Base-by-base conservation (phyloP, 2,888 invertebrate species). In the Catonia carolina region DNA sequence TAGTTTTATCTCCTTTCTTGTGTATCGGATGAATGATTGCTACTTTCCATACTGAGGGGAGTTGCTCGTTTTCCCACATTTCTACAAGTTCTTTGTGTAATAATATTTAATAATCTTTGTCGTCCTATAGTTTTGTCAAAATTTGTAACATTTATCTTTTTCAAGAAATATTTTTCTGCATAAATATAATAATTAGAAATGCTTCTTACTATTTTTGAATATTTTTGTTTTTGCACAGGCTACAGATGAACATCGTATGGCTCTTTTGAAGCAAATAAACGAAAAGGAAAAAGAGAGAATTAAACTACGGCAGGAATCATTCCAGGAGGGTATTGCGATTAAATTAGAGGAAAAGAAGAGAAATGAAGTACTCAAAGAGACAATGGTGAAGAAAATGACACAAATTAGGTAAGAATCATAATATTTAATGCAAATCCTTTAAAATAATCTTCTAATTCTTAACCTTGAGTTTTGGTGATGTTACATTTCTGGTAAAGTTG, bases 241-340 rank as follows among this genome's bases (percentile, higher is more conserved):
- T 41, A 64, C 61, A 22, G 63, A 66, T 41, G 68, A 74, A 18
- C 81, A 85, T 63, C 76, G 84, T 1, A 78, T 76, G 57, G 82
- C 78, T 64, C 79, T 86, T 49, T 75, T 86, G 70, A 80, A 71
- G 81, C 64, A 74, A 67, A 74, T 86, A 48, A 82, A 84, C 66
- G 80, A 84, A 61, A 86, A 84, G 64, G 85, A 86, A 68, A 75
- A 77, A 6, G 78, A 82, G 60, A 77, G 80, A 73, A 82, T 82
- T 15, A 77, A 78, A 37, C 67, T 76, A 10, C 77, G 82, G 2
- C 81, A 82, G 67, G 77, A 77, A 68, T 76, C 79, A 50, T 82
- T 81, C 67, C 82, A 83, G 64, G 84, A 86, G 67, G 85, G 85
- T 1, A 73, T 80, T 20, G 81, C 82, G 0, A 72, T 83, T 54